Evolutionary conservation across 2,888 invertebrate species (phyloP).

Genomic region (Anorthoa munda): DNA sequence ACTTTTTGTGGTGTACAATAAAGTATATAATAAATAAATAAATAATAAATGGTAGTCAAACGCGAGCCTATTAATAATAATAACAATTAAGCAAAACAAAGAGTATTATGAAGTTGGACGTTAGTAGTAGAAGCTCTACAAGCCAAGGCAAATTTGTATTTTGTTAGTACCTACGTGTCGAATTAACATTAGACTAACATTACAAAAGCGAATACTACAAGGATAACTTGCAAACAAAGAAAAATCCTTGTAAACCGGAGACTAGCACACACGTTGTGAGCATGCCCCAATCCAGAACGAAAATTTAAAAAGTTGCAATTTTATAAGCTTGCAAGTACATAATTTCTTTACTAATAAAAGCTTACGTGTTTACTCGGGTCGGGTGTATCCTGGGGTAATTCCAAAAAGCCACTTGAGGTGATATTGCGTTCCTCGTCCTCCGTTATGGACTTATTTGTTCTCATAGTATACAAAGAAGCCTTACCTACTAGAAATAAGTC

Average conservation of each 20-base stretch:
- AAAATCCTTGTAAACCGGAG: background rate
- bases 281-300: slow-evolving; percentile 2
- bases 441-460: too few species aligned
- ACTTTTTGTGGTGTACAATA: too few species aligned
- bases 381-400: slow-evolving; percentile 32
- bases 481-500: too few species aligned
- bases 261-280: background rate
- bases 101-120: background rate
- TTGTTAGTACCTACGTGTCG: background rate
- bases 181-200: slow-evolving; percentile 8
- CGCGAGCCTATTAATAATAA: too few species aligned
- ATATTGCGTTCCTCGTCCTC: too few species aligned
- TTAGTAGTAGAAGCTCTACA: background rate
- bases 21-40: too few species aligned
- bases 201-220: background rate
- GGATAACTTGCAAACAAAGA: slow-evolving; percentile 1
- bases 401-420: too few species aligned
- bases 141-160: background rate
- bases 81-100: too few species aligned
- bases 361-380: slow-evolving; percentile 23
- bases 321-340: background rate
- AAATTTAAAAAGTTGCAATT: slow-evolving; percentile 9
- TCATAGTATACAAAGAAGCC: too few species aligned
- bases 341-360: slow-evolving; percentile 31
- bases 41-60: too few species aligned